Conservation (phyloP, 1,140 invertebrate genomes). For the Adoxophyes honmai region DNA sequence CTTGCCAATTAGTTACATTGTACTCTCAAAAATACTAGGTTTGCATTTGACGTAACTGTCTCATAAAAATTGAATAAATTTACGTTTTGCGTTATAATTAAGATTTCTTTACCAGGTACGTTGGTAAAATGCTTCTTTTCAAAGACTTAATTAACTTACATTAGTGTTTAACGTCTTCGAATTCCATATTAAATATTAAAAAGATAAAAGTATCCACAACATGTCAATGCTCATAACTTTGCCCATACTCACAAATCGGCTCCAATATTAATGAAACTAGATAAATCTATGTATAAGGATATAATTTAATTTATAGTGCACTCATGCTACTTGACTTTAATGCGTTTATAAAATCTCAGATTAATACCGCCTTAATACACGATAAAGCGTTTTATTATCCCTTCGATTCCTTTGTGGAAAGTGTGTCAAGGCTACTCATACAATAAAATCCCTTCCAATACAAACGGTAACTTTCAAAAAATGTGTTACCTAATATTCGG, state of each 20-base stretch:
- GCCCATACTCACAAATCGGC: not conserved
- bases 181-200: too few relatives aligned
- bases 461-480: too few relatives aligned
- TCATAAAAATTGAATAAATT: not conserved
- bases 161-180: too few relatives aligned
- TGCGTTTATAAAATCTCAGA: slow-evolving; percentile 1
- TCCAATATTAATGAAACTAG: too few relatives aligned
- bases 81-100: too few relatives aligned
- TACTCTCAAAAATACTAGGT: too few relatives aligned
- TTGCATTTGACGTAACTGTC: not conserved
- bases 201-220: too few relatives aligned
- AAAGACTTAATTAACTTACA: too few relatives aligned
- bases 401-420: not conserved
- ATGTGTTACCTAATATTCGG: too few relatives aligned
- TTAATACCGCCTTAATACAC: not conserved
- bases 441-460: slow-evolving; percentile 1
- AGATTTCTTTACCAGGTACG: too few relatives aligned
- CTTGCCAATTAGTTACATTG: not conserved
- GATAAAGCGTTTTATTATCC: not conserved
- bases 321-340: not conserved
- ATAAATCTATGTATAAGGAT: not conserved
- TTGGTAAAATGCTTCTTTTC: too few relatives aligned
- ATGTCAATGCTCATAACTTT: too few relatives aligned
- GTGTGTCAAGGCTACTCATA: slow-evolving; percentile 3
- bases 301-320: not conserved